Evolutionary conservation across 2,888 invertebrate genomes (phyloP).

Genomic region (Dryococelus australis): DNA sequence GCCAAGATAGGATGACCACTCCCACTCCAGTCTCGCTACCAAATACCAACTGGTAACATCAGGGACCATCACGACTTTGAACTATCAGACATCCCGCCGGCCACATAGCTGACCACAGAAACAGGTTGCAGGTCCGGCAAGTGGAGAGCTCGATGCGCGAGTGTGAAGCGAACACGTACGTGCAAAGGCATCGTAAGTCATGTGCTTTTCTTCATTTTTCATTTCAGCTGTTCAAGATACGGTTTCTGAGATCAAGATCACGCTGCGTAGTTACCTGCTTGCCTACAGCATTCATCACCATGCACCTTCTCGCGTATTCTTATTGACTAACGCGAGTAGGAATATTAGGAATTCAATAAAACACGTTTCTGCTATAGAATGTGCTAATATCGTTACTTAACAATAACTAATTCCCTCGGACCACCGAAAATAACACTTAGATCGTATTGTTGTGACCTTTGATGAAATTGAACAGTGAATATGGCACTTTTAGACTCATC

Average conservation of each 20-base stretch:
- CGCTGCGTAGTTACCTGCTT: neutral
- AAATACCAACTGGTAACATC: slow-evolving; percentile 3
- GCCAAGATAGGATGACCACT: neutral
- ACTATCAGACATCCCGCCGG: neutral
- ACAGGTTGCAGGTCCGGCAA: neutral
- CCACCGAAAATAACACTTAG: too few relatives aligned
- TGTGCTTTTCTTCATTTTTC: neutral
- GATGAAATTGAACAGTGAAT: too few relatives aligned
- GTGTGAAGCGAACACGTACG: neutral
- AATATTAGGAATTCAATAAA: neutral
- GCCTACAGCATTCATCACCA: neutral
- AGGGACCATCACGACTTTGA: neutral
- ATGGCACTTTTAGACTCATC: too few relatives aligned
- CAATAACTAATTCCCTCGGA: too few relatives aligned
- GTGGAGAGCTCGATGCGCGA: neutral
- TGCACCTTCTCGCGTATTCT: neutral
- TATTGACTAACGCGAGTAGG: neutral
- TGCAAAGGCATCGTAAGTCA: too few relatives aligned
- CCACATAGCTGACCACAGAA: neutral
- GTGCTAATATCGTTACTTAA: too few relatives aligned
- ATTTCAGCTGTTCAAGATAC: neutral
- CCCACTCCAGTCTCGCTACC: neutral
- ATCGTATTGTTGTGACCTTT: too few relatives aligned
- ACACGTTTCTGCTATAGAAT: too few relatives aligned
- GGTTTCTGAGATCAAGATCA: neutral